Evolutionary conservation across 2,113 vertebrate species (phyloP).

Genomic region (Barbus barbus): DNA sequence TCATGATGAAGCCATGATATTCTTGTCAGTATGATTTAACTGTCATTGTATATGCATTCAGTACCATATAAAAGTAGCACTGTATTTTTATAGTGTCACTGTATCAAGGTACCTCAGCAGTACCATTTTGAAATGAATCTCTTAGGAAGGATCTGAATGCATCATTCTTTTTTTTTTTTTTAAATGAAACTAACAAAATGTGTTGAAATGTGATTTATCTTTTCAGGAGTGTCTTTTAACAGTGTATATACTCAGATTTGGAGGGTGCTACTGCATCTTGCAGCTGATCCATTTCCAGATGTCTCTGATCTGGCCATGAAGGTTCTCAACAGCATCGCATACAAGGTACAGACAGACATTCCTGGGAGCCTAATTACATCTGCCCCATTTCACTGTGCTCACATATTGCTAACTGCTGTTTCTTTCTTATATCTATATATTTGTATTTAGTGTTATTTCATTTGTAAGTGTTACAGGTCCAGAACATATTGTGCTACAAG

Average conservation of each 20-base stretch:
- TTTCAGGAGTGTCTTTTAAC: constrained; percentile 94
- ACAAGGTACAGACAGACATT: constrained; percentile 90
- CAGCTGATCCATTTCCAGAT: constrained; percentile 93
- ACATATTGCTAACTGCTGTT: too few species aligned
- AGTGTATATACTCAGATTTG: constrained; percentile 99
- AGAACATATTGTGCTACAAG: too few species aligned
- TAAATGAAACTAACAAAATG: not conserved
- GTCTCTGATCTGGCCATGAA: constrained; percentile 97
- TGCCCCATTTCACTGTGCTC: too few species aligned
- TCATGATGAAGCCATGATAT: not conserved
- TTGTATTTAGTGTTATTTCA: too few species aligned
- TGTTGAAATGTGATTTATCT: not conserved
- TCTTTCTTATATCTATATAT: too few species aligned
- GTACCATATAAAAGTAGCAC: not conserved
- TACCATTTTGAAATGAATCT: not conserved
- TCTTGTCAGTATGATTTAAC: not conserved
- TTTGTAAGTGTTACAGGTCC: too few species aligned
- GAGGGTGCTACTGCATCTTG: constrained; percentile 93
- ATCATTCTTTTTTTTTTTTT: not conserved
- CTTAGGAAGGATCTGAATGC: too few species aligned
- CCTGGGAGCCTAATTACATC: too few species aligned
- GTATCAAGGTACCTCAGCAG: not conserved
- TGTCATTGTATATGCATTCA: not conserved
- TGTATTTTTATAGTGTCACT: not conserved
- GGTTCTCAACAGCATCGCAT: constrained; percentile 95